A percentile compares a stretch with the other conserved stretches of the same genome.
Evolutionary conservation across 2,888 invertebrate species (phyloP).

Genomic region (Trichogramma evanescens): DNA sequence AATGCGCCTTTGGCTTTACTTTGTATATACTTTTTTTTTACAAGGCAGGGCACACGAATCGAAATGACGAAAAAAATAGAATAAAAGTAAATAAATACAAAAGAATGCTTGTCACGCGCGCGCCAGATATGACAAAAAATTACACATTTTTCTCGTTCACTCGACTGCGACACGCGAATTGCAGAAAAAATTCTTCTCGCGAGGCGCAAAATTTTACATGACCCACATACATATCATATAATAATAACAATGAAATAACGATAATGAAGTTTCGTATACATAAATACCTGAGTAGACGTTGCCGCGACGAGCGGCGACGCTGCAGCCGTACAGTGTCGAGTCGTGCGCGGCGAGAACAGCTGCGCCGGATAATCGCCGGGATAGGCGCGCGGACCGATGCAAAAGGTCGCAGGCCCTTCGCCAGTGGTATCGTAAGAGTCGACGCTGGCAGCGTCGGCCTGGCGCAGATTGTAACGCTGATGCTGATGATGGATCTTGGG

Average conservation of each 20-base stretch:
- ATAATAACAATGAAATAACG: too few relatives aligned
- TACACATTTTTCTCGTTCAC: background rate
- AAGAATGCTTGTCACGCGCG: background rate
- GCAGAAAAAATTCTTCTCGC: too few relatives aligned
- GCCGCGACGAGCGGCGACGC: slow-evolving; percentile 13
- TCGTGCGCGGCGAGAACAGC: slow-evolving; percentile 16
- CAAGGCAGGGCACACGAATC: background rate
- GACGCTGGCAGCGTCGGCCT: background rate
- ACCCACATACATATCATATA: too few relatives aligned
- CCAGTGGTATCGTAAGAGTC: background rate
- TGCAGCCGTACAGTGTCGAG: slow-evolving; percentile 6
- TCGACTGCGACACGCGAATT: too few relatives aligned
- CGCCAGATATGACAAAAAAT: background rate
- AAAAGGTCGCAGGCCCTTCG: too few relatives aligned
- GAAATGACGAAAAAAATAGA: background rate
- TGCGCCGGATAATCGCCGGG: slow-evolving; percentile 9
- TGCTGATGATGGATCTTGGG: slow-evolving; percentile 2
- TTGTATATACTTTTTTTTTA: too few relatives aligned
- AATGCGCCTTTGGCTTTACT: too few relatives aligned
- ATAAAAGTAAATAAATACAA: too few relatives aligned
- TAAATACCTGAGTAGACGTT: slow-evolving; percentile 15
- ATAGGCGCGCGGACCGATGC: too few relatives aligned
- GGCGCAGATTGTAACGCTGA: too few relatives aligned
- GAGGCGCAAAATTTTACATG: background rate
- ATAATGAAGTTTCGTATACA: too few relatives aligned